Base-by-base conservation (phyloP, 1,140 invertebrate species). In the Drosophila lacteicornis region DNA sequence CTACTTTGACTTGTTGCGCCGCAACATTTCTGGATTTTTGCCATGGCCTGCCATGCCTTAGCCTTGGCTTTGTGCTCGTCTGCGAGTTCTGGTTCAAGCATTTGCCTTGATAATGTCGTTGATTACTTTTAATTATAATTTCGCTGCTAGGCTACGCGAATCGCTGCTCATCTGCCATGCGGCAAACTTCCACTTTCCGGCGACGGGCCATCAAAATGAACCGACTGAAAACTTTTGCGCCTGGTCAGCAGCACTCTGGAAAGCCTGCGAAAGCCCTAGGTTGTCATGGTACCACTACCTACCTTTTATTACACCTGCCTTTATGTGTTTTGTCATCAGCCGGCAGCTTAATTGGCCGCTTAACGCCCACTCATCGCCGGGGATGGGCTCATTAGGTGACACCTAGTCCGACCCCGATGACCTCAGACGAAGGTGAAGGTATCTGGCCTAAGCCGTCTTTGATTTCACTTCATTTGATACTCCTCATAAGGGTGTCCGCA, bases 111-210 rank as follows among this genome's bases (percentile, higher is more conserved):
- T 85, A 90, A 84, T 85, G 84, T 77, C 83, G 82, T 73, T 88
- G 84, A 88, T 88, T 81, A 88, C 84, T 88, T 88, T 88, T 88
- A 88, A 88, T 88, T 88, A 88, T 80, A 90, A 88, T 79, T 90
- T 81, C 36, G 81, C 81, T 90, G 85, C 84, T 84, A 84, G 81
- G 84, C 81, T 74, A 87, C 83, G 65, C 17, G 55, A 70, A 71
- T 62, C 51, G 53, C 75, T 62, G 63, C 63, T 77, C 75, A 68
- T 77, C 57, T 70, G 43, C 40, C 51, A 25, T 25, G 53, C 36
- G 47, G 58, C 19, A 50, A 51, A 38, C 22, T 42, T 60, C 61
- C 27, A 75, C 40, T 61, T 74, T 12, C 50, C 46, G 60, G 63
- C 69, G 67, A 79, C 60, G 75, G 47, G 47, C 76, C 66, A 63